These are phyloP conservation scores for Notarius quadriscutis DNA, from an alignment of 2,113 vertebrate species.

Conservation along the genomic window DNA sequence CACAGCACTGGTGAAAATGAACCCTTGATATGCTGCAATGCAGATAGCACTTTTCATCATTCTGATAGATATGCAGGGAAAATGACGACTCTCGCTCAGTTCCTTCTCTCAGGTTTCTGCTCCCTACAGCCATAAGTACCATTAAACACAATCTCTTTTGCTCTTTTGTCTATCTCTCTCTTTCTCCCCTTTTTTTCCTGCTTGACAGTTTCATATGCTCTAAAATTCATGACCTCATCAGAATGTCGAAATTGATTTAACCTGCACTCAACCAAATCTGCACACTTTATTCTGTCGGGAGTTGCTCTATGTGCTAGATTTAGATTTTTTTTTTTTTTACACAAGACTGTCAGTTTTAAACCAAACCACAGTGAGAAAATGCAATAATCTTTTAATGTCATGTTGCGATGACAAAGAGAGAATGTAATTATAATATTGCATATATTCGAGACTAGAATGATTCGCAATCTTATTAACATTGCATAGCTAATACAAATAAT, in stretches of 20 bases:
- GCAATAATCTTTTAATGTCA: not conserved
- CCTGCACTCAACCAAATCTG: slow-evolving; percentile 62
- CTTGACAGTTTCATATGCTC: slow-evolving; percentile 65
- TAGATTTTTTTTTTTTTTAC: slow-evolving; percentile 7
- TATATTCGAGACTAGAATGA: slow-evolving; percentile 12
- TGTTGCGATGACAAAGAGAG: slow-evolving; percentile 39
- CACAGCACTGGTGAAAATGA: slow-evolving; percentile 58
- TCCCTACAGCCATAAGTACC: slow-evolving; percentile 65
- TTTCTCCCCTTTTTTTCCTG: slow-evolving; percentile 42
- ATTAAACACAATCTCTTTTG: slow-evolving; percentile 69
- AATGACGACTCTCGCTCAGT: slow-evolving; percentile 59
- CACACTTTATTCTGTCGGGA: slow-evolving; percentile 48
- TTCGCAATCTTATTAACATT: not conserved
- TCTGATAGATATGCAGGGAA: slow-evolving; percentile 60
- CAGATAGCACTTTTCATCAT: slow-evolving; percentile 70
- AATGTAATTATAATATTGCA: not conserved
- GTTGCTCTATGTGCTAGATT: slow-evolving; percentile 57
- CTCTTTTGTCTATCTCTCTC: slow-evolving; percentile 62
- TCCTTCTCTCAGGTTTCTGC: slow-evolving; percentile 61
- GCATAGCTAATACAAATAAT: not conserved
- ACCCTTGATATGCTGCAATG: slow-evolving; percentile 67
- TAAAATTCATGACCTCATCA: slow-evolving; percentile 73
- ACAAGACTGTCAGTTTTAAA: slow-evolving; percentile 54
- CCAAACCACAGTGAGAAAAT: slow-evolving; percentile 48
- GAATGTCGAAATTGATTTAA: slow-evolving; percentile 70